Evolutionary conservation across 2,888 invertebrate genomes (phyloP).

Genomic region (Oscheius onirici): DNA sequence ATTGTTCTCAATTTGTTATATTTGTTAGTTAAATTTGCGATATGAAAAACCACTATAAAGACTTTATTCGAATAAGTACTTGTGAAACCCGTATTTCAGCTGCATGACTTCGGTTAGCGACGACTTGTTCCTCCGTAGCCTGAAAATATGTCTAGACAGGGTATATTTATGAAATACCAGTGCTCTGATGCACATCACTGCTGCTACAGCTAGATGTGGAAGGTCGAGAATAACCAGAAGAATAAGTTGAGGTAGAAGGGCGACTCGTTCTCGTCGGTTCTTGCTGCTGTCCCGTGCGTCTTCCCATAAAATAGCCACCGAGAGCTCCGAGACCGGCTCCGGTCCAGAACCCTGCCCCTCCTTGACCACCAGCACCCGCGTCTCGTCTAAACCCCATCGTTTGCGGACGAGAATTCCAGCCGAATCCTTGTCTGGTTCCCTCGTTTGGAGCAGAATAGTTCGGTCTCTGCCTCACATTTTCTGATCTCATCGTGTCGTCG

Average conservation of each 20-base stretch:
- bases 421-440: no score
- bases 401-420: background rate
- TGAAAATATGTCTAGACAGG: background rate
- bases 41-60: no score
- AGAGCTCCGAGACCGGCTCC: conserved; percentile 63
- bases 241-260: background rate
- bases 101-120: background rate
- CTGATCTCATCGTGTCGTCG: conserved; percentile 38
- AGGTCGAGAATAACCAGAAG: background rate
- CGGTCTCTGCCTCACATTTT: background rate
- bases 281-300: conserved; percentile 10
- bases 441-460: no score
- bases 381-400: conserved; percentile 16
- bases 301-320: conserved; percentile 61
- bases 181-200: conserved; percentile 12
- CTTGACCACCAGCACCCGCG: background rate
- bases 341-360: conserved; percentile 48
- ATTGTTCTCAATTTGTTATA: no score
- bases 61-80: no score
- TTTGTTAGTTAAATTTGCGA: no score
- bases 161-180: background rate
- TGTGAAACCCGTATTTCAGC: no score
- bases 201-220: background rate
- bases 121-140: conserved; percentile 34
- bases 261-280: background rate